phyloP scores from a whole-genome alignment of 2,797 vertebrate genomes.

The Chelidonichthys spinosus region DNA sequence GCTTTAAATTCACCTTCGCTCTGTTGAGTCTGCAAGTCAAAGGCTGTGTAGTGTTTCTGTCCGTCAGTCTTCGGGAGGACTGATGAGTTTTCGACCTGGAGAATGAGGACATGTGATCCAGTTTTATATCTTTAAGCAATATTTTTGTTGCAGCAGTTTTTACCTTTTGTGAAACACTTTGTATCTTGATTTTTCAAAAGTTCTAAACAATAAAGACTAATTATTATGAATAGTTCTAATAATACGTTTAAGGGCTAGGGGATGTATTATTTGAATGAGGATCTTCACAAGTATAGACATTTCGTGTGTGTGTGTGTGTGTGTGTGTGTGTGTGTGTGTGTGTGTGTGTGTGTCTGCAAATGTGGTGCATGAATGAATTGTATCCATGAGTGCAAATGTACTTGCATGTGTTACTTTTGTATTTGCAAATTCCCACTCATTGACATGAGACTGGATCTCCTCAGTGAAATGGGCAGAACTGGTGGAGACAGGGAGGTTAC shows the following conservation, averaged over 20 bases:
- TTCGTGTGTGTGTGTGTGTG: neutral
- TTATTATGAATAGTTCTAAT: neutral
- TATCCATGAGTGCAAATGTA: neutral
- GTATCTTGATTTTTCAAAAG: neutral
- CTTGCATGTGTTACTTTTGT: slow-evolving; percentile 27
- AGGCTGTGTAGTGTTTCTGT: neutral
- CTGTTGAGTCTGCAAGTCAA: slow-evolving; percentile 24
- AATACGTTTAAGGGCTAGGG: neutral
- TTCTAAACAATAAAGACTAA: neutral
- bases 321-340: too few relatives aligned
- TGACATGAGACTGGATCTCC: neutral
- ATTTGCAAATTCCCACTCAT: slow-evolving; percentile 7
- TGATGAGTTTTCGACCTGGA: neutral
- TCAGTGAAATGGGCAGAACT: slow-evolving; percentile 2
- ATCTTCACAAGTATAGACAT: neutral
- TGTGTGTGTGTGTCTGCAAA: neutral
- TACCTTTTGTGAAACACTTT: neutral
- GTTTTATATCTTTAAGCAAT: neutral
- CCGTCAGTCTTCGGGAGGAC: neutral
- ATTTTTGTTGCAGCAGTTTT: neutral
- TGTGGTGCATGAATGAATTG: neutral
- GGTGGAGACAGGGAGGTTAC: slow-evolving; percentile 32
- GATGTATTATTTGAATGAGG: neutral
- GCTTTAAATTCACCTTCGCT: slow-evolving; percentile 48
- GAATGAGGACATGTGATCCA: neutral